Conservation (phyloP, 53 echinoderm and acorn worm species). For the Hippasteria phrygiana region DNA sequence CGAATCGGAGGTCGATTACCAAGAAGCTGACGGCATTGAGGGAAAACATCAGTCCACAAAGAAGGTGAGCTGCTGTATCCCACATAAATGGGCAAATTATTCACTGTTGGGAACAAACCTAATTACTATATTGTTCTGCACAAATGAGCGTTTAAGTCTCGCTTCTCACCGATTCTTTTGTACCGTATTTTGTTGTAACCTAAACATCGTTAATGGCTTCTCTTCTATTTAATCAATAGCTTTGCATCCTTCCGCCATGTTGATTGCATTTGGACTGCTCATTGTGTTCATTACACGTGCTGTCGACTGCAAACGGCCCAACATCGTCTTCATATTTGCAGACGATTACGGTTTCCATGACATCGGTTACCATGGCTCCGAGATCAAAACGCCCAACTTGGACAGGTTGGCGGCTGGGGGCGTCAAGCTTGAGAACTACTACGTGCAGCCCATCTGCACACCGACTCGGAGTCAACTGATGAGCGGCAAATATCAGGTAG, state of each 20-base stretch:
- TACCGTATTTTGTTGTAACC: no score
- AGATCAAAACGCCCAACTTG: constrained; percentile 76
- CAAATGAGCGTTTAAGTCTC: no score
- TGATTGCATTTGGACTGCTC: neutral
- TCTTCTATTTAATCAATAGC: no score
- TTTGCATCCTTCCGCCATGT: neutral
- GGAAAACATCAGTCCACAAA: no score
- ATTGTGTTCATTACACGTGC: neutral
- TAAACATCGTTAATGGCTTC: no score
- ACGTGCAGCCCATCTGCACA: constrained; percentile 88
- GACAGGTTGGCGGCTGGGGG: constrained; percentile 75
- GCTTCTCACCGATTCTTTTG: no score
- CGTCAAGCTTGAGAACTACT: constrained; percentile 84
- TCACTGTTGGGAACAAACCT: no score
- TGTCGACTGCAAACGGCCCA: constrained; percentile 28
- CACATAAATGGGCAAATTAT: no score
- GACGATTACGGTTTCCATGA: constrained; percentile 76
- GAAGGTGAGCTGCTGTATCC: no score
- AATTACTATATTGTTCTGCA: no score
- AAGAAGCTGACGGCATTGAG: no score
- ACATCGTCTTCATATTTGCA: constrained; percentile 72
- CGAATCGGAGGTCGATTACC: no score
- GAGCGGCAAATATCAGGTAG: constrained; percentile 85
- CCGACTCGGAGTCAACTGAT: constrained; percentile 87
- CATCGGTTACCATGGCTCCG: constrained; percentile 80